Evolutionary conservation across 1,140 invertebrate species (phyloP).

Genomic region (Brachionus asplanchnoidis): DNA sequence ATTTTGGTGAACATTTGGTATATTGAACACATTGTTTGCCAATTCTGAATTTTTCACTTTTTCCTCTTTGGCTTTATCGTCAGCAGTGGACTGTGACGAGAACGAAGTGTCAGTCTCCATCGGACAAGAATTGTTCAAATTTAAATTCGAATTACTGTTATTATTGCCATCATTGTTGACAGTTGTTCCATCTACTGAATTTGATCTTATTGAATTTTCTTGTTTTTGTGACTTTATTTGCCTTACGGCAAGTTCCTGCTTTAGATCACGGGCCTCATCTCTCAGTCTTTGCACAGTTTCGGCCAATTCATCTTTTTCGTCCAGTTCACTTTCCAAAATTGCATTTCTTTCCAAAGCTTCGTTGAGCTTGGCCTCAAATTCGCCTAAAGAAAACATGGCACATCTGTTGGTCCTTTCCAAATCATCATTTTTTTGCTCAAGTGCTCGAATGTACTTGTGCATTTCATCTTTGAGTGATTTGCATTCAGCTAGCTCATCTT

Average conservation of each 20-base stretch:
- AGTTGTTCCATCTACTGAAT: neutral
- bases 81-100: neutral
- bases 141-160: neutral
- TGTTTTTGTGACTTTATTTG: slow-evolving; percentile 52
- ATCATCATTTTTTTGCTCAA: slow-evolving; percentile 97
- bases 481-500: slow-evolving; percentile 65
- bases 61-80: neutral
- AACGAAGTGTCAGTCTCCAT: slow-evolving; percentile 18
- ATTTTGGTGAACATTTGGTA: slow-evolving; percentile 16
- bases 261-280: slow-evolving; percentile 92
- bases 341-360: slow-evolving; percentile 92
- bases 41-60: neutral
- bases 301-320: slow-evolving; percentile 86
- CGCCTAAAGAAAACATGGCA: slow-evolving; percentile 67
- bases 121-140: slow-evolving; percentile 16
- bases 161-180: neutral
- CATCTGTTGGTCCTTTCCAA: slow-evolving; percentile 81
- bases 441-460: slow-evolving; percentile 77
- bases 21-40: neutral
- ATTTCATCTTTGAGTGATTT: slow-evolving; percentile 67
- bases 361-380: slow-evolving; percentile 86
- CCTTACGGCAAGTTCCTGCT: slow-evolving; percentile 75
- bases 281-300: slow-evolving; percentile 85
- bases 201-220: neutral
- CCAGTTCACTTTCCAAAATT: slow-evolving; percentile 87